A percentile compares a stretch with the other conserved stretches of the same genome.
phyloP scores from a whole-genome alignment of 2,888 invertebrate species.

The Norana najaformis region DNA sequence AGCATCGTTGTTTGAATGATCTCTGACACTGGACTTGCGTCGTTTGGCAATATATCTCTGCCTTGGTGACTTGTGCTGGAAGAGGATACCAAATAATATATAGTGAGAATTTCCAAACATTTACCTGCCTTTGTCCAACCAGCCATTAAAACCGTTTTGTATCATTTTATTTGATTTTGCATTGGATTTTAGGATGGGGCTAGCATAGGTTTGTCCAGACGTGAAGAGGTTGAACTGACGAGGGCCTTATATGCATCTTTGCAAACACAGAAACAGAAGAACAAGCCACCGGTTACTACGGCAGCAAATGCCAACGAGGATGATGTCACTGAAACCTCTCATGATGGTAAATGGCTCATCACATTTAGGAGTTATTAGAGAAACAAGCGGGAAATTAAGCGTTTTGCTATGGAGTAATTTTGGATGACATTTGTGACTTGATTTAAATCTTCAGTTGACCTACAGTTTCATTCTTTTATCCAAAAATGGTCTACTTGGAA shows the following conservation, averaged over 20 bases:
- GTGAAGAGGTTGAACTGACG: constrained; percentile 2
- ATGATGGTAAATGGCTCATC: not conserved
- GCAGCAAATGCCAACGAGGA: not conserved
- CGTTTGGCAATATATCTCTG: no score
- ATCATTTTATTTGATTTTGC: no score
- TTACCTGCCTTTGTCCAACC: not conserved
- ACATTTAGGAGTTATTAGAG: not conserved
- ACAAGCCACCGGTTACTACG: not conserved
- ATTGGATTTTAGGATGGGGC: not conserved
- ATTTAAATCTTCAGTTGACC: not conserved
- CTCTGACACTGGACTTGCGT: no score
- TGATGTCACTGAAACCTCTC: not conserved
- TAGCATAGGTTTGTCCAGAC: constrained; percentile 9
- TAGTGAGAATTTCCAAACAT: not conserved
- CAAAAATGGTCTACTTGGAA: not conserved
- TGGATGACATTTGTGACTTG: not conserved
- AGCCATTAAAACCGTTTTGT: not conserved
- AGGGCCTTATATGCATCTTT: not conserved
- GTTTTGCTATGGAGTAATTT: not conserved
- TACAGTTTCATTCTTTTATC: not conserved
- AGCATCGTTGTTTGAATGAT: no score
- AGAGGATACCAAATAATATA: not conserved
- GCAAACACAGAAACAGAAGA: not conserved
- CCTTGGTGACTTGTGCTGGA: no score
- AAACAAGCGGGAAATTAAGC: not conserved